A percentile compares a stretch with the other conserved stretches of the same genome.
Evolutionary conservation across 2,888 invertebrate genomes (phyloP).

Genomic region (Lissonota sp.): DNA sequence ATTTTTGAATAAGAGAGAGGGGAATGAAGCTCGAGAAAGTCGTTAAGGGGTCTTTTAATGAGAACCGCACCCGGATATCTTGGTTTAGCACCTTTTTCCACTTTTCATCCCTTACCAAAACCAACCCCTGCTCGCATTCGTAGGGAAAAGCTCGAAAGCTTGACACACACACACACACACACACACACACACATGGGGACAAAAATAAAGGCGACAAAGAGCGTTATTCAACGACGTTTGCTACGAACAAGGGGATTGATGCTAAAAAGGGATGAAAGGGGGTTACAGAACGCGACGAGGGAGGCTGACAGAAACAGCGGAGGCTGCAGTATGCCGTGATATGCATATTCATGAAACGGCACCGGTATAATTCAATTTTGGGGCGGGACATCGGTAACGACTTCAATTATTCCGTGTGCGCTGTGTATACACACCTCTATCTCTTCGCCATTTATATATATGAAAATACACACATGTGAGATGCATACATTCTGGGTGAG

Average conservation of each 20-base stretch:
- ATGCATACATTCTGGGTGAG: not conserved
- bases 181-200: not conserved
- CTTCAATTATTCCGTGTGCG: constrained; percentile 69
- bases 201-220: constrained; percentile 2
- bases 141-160: constrained; percentile 15
- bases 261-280: constrained; percentile 7
- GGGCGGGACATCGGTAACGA: constrained; percentile 70
- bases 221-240: not conserved
- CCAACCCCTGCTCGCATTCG: not conserved
- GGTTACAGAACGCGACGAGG: not conserved
- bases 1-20: not conserved
- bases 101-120: not conserved
- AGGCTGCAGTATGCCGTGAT: constrained; percentile 32
- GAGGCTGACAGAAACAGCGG: not conserved
- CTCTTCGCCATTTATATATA: constrained; percentile 12
- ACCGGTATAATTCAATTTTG: constrained; percentile 70
- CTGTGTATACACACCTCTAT: constrained; percentile 33
- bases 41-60: constrained; percentile 69
- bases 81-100: constrained; percentile 10
- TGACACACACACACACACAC: constrained; percentile 8
- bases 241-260: not conserved
- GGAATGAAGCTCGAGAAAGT: constrained; percentile 51
- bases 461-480: constrained; percentile 1
- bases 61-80: constrained; percentile 55
- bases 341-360: constrained; percentile 69